phyloP scores from a whole-genome alignment of 1,140 invertebrate genomes.

The Diorhabda carinulata region DNA sequence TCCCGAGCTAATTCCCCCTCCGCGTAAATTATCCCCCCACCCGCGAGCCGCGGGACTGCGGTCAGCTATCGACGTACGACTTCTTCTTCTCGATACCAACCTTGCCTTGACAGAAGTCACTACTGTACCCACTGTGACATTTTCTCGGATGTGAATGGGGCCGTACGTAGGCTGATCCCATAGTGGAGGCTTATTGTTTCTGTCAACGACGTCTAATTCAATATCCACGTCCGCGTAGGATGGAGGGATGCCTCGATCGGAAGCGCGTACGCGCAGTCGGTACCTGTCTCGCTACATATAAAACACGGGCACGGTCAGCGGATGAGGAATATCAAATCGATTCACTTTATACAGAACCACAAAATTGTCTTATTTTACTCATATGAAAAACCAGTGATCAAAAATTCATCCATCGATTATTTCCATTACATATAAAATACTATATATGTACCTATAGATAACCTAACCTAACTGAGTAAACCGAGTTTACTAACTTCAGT shows the following conservation, averaged over 20 bases:
- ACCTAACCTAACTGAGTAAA: too few relatives aligned
- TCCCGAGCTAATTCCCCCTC: slow-evolving; percentile 21
- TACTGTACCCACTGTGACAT: slow-evolving; percentile 95
- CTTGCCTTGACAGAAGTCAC: slow-evolving; percentile 95
- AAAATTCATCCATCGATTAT: too few relatives aligned
- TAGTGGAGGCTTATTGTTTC: slow-evolving; percentile 95
- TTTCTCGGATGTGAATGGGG: slow-evolving; percentile 94
- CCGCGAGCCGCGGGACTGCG: slow-evolving; percentile 23
- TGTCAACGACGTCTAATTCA: slow-evolving; percentile 95
- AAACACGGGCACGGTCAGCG: slow-evolving; percentile 16
- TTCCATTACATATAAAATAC: too few relatives aligned
- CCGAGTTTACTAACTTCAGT: too few relatives aligned
- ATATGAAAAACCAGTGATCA: too few relatives aligned
- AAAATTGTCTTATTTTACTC: background rate
- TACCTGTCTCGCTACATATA: slow-evolving; percentile 84
- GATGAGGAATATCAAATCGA: slow-evolving; percentile 21
- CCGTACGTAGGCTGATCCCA: slow-evolving; percentile 92
- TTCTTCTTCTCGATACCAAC: slow-evolving; percentile 70
- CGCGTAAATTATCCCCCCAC: slow-evolving; percentile 22
- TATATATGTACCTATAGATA: too few relatives aligned
- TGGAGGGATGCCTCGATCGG: slow-evolving; percentile 82
- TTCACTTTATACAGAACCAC: slow-evolving; percentile 15
- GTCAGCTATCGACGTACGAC: slow-evolving; percentile 16
- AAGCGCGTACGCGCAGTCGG: slow-evolving; percentile 87
- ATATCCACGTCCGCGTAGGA: slow-evolving; percentile 91